These are phyloP conservation scores for Aleadryas rufinucha DNA, from an alignment of 2,113 vertebrate species.

Conservation along the genomic window DNA sequence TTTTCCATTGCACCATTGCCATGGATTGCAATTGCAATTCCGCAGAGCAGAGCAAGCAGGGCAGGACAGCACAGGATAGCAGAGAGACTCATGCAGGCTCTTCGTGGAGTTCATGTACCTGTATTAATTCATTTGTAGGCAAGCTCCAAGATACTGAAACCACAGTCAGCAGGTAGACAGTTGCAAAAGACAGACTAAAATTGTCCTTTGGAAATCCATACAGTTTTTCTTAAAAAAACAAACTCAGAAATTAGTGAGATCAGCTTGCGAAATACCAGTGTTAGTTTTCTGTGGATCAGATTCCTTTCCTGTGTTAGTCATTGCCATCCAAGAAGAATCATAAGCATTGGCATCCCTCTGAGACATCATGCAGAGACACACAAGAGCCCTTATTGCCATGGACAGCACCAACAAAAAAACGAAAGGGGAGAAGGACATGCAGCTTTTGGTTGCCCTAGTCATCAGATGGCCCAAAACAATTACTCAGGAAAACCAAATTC, in stretches of 20 bases:
- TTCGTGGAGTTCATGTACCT: background rate
- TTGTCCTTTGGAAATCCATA: background rate
- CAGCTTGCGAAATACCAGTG: background rate
- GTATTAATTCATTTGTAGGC: background rate
- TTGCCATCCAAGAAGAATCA: background rate
- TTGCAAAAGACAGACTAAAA: background rate
- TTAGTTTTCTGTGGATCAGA: background rate
- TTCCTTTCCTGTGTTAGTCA: background rate
- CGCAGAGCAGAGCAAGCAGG: rapidly evolving
- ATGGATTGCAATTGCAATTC: background rate
- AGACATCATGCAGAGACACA: background rate
- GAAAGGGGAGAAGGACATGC: background rate
- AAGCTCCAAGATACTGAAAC: background rate
- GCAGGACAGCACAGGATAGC: background rate
- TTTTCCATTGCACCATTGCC: background rate
- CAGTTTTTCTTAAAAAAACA: background rate
- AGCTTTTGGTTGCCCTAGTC: background rate
- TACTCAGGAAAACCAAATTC: background rate
- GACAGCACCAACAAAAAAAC: background rate
- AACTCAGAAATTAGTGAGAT: background rate
- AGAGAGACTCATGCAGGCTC: background rate
- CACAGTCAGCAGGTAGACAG: background rate
- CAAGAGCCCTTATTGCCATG: background rate
- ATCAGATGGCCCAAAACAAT: background rate
- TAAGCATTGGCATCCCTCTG: background rate